phyloP scores from a whole-genome alignment of 2,888 invertebrate genomes.

The Chloroclystis v-ata region DNA sequence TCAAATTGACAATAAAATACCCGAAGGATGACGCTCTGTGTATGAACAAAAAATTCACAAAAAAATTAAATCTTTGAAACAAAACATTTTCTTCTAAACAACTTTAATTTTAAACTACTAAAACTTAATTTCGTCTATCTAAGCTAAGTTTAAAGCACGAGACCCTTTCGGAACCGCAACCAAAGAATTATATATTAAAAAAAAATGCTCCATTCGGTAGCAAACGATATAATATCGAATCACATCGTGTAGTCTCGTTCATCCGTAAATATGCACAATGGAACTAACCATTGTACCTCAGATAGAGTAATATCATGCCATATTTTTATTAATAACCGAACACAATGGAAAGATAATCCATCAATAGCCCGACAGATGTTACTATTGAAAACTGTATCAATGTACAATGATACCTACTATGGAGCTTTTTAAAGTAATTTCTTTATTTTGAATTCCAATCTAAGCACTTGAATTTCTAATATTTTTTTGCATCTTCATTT shows the following conservation, averaged over 20 bases:
- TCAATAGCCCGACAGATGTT: conserved; percentile 62
- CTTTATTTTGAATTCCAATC: neutral
- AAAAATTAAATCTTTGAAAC: no score
- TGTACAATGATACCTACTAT: conserved; percentile 20
- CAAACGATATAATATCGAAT: conserved; percentile 41
- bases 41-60: no score
- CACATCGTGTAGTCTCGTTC: conserved; percentile 53
- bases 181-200: no score
- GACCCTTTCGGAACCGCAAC: no score
- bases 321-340: conserved; percentile 75
- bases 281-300: conserved; percentile 63
- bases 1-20: no score
- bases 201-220: conserved; percentile 3
- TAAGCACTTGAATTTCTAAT: neutral
- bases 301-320: conserved; percentile 64
- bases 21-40: no score
- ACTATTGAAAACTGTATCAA: conserved; percentile 31
- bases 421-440: conserved; percentile 8
- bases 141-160: no score
- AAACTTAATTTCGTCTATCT: no score
- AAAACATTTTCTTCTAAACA: no score
- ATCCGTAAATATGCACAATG: conserved; percentile 67
- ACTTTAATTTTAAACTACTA: no score
- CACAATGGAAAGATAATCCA: conserved; percentile 75
- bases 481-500: no score